phyloP scores from a whole-genome alignment of 2,888 invertebrate genomes.

The Cephus spinipes region DNA sequence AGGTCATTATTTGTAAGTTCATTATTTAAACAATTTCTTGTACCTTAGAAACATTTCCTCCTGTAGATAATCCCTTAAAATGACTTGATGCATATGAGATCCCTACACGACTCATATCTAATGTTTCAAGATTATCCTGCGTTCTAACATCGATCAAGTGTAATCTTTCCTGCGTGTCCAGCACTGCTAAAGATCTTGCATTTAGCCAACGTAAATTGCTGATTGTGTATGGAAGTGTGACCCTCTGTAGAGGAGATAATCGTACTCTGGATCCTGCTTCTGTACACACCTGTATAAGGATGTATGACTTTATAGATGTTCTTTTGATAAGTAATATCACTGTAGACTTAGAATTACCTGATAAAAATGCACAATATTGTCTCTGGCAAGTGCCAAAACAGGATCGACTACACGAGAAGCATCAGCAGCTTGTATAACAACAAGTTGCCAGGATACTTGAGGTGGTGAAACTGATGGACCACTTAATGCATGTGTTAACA shows the following conservation, averaged over 20 bases:
- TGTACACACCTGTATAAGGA: slow-evolving; percentile 67
- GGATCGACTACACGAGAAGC: slow-evolving; percentile 80
- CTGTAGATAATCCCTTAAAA: slow-evolving; percentile 93
- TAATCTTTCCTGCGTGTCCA: slow-evolving; percentile 88
- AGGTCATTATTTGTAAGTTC: neutral
- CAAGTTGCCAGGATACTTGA: slow-evolving; percentile 92
- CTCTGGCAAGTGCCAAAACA: slow-evolving; percentile 90
- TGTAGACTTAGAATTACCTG: slow-evolving; percentile 69
- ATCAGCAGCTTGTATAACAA: slow-evolving; percentile 81
- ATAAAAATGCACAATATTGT: slow-evolving; percentile 86
- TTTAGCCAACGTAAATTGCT: slow-evolving; percentile 86
- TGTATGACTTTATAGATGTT: slow-evolving; percentile 7
- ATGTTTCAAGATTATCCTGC: slow-evolving; percentile 85
- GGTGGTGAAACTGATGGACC: slow-evolving; percentile 83
- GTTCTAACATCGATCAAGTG: slow-evolving; percentile 90
- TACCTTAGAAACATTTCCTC: slow-evolving; percentile 84
- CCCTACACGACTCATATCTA: slow-evolving; percentile 84
- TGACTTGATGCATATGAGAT: slow-evolving; percentile 90
- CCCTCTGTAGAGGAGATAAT: slow-evolving; percentile 77
- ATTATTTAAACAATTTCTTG: neutral
- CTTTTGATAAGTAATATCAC: slow-evolving; percentile 8
- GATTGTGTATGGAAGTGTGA: slow-evolving; percentile 78
- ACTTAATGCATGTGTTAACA: slow-evolving; percentile 81
- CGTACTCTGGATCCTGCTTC: slow-evolving; percentile 70
- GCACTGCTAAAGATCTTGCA: slow-evolving; percentile 82